Evolutionary conservation across 2,888 invertebrate species (phyloP), one percentile per base, ranked within the genome.

Genomic region (Ethmia dodecea): DNA sequence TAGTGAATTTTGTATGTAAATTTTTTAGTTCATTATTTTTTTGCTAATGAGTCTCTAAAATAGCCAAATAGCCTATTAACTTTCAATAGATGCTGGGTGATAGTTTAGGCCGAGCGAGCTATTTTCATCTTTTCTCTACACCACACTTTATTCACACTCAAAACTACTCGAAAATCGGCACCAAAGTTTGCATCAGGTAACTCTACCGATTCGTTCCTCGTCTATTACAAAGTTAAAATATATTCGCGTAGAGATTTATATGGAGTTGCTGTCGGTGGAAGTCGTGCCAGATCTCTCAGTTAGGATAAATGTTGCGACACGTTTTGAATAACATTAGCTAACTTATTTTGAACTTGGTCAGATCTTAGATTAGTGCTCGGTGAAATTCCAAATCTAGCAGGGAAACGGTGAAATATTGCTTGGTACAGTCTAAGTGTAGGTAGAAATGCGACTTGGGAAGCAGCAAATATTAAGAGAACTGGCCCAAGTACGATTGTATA

Each of bases 301-400:
- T 73, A 69, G 81, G 75, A 83, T 83, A 80, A 79, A 75, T 75
- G 74, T 73, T 65, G 68, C 60, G 74, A 79, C 81, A 81, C 78
- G 79, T 76, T 76, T 67, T 73, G 80, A 80, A 81, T 83, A 76
- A 62, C 65, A 74, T 76, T 75, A 70, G 61, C 61, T 61, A 66
- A 68, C 60, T 66, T 65, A 60, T 39, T 38, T 38, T 38, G 38
- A 38, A 40, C 33, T 40, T 40, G 36, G 40, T 28, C 28, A 40
- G 36, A 40, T 40, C 31, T 11, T 3, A 30, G 40, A 40, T 40
- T 40, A 43, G 37, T 31, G 43, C 48, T 39, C 45, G 48, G 57
- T 53, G 59, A 55, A 60, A 62, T 60, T 59, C 55, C 47, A 51
- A 56, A 65, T 63, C 61, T 50, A 61, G 65, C 61, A 58, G 37